Evolutionary conservation across 2,113 vertebrate species (phyloP).

Genomic region (Oreochromis aureus): DNA sequence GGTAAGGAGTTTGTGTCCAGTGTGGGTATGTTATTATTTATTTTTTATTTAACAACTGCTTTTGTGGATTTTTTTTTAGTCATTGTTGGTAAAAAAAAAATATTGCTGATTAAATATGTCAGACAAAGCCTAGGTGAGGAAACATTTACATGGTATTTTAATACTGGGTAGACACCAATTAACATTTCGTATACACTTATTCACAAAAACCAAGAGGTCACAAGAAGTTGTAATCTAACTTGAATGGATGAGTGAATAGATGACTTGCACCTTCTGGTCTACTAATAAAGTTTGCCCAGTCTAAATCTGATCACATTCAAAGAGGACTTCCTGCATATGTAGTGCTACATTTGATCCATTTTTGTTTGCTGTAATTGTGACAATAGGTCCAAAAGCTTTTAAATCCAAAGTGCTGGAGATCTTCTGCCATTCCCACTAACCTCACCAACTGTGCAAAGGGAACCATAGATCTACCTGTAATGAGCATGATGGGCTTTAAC

Average conservation of each 20-base stretch:
- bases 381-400: neutral
- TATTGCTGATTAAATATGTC: neutral
- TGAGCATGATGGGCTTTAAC: neutral
- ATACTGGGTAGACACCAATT: neutral
- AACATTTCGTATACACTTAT: neutral
- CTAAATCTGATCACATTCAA: neutral
- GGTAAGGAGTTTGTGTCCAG: neutral
- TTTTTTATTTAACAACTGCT: neutral
- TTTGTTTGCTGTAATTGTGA: neutral
- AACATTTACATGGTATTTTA: neutral
- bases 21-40: neutral
- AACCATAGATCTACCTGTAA: neutral
- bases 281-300: neutral
- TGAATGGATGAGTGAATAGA: neutral
- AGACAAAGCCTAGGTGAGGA: neutral
- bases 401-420: neutral
- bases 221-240: neutral
- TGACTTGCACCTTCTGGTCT: neutral
- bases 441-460: neutral
- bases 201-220: neutral
- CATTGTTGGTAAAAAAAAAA: neutral
- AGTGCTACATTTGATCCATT: neutral
- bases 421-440: neutral
- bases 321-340: neutral
- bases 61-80: neutral